These are phyloP conservation scores for Calliopum simillimum DNA, from an alignment of 2,888 invertebrate genomes.

Conservation along the genomic window DNA sequence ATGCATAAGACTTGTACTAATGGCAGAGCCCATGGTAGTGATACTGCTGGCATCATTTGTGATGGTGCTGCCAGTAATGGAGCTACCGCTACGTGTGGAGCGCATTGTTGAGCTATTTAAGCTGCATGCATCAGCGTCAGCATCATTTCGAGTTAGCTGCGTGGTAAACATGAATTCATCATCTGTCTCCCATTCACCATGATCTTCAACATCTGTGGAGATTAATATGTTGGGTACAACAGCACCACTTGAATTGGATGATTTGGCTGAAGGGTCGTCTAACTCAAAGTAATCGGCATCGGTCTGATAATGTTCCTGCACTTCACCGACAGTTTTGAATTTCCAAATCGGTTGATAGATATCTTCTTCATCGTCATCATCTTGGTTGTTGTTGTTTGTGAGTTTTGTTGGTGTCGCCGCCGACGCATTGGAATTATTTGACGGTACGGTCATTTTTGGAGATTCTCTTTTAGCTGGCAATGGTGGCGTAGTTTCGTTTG, in stretches of 20 bases:
- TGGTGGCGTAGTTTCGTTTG: conserved; percentile 9
- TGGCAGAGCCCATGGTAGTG: conserved; percentile 57
- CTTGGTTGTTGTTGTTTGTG: not conserved
- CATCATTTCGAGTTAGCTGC: too few relatives aligned
- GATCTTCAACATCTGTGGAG: conserved; percentile 56
- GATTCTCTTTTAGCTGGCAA: conserved; percentile 30
- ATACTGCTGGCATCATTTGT: conserved; percentile 59
- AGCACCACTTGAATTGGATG: conserved; percentile 40
- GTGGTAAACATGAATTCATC: conserved; percentile 65
- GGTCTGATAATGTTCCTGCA: conserved; percentile 52
- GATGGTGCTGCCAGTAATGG: conserved; percentile 61
- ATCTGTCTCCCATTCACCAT: conserved; percentile 66
- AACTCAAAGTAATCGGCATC: conserved; percentile 47
- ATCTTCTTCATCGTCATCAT: conserved; percentile 57
- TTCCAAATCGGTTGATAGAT: conserved; percentile 68
- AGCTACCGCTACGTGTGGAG: conserved; percentile 39
- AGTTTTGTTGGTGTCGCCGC: not conserved
- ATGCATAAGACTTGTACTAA: conserved; percentile 52
- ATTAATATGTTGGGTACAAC: conserved; percentile 41
- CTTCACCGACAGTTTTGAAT: conserved; percentile 62
- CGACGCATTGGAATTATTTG: conserved; percentile 34
- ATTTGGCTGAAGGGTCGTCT: conserved; percentile 30
- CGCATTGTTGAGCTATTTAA: conserved; percentile 37
- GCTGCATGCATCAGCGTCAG: conserved; percentile 46
- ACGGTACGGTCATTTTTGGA: conserved; percentile 48